Evolutionary conservation across 2,888 invertebrate species (phyloP), one percentile per base, ranked within the genome.

Genomic region (Antheraea yamamai): DNA sequence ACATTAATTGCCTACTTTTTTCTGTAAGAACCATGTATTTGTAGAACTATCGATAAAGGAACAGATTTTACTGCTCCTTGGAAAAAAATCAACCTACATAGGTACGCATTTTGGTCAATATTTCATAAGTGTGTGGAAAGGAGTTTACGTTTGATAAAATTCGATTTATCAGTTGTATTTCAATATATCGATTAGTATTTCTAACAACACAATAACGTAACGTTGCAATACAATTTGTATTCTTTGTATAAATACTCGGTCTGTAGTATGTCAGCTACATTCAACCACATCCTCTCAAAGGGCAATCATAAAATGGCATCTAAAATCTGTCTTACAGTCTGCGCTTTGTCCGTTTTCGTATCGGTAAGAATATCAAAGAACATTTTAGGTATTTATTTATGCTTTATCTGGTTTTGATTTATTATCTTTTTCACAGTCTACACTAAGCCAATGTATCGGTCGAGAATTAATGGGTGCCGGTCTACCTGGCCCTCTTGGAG

Each of bases 391-490:
- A 47, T 12, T 47, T 47, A 47, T 47, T 47, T 47, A 10, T 47
- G 47, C 2, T 47, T 47, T 47, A 10, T 12, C 12, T 47, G 47
- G 47, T 47, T 61, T 61, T 26, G 2, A 26, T 39, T 35, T 20
- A 39, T 39, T 7, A 64, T 26, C 39, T 39, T 73, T 72, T 73
- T 74, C 72, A 74, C 64, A 58, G 75, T 52, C 73, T n/a, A 72
- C 26, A 52, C 70, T 72, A 66, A 72, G 73, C 51, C 72, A 66
- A 68, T 75, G 73, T 55, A 18, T 73, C 39, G 73, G 75, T n/a
- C 75, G 74, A 51, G 66, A 73, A 14, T 66, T 75, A 14, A 66
- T 73, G n/a, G 75, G 75, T 39, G 71, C 71, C n/a, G 74, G 74
- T 61, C 68, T 73, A 12, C 74, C 71, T 20, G 75, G 75, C 18